A percentile compares a stretch with the other conserved stretches of the same genome.
These are phyloP conservation scores for Ahaetulla prasina DNA, from an alignment of 2,113 vertebrate species.

Conservation along the genomic window DNA sequence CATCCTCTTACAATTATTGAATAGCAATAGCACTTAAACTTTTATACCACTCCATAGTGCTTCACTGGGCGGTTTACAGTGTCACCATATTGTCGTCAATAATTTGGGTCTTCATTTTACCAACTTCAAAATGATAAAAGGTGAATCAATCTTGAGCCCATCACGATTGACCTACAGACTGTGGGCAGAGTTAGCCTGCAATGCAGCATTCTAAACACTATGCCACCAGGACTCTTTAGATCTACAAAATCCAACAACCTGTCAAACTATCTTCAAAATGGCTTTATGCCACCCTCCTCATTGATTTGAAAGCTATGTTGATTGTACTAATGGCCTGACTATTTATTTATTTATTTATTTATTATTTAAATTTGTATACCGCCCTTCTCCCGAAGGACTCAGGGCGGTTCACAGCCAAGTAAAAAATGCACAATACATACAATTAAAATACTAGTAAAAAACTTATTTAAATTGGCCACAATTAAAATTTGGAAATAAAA, in stretches of 20 bases:
- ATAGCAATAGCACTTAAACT: neutral
- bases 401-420: too few relatives aligned
- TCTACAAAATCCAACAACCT: neutral
- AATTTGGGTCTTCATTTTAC: neutral
- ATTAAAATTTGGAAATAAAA: too few relatives aligned
- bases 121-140: neutral
- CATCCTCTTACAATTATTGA: neutral
- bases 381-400: too few relatives aligned
- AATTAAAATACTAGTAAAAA: too few relatives aligned
- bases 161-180: neutral
- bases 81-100: neutral
- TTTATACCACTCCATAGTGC: neutral
- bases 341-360: too few relatives aligned
- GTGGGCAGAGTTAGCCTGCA: neutral
- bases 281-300: neutral
- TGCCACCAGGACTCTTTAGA: neutral
- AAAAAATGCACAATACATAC: too few relatives aligned
- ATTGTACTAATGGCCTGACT: neutral
- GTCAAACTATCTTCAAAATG: neutral
- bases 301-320: neutral
- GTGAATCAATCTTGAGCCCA: neutral
- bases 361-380: too few relatives aligned
- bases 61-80: neutral
- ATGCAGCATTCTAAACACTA: neutral
- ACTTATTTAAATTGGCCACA: too few relatives aligned